Conservation (phyloP, 2,797 vertebrate species). For the Pseudochirops corinnae region DNA sequence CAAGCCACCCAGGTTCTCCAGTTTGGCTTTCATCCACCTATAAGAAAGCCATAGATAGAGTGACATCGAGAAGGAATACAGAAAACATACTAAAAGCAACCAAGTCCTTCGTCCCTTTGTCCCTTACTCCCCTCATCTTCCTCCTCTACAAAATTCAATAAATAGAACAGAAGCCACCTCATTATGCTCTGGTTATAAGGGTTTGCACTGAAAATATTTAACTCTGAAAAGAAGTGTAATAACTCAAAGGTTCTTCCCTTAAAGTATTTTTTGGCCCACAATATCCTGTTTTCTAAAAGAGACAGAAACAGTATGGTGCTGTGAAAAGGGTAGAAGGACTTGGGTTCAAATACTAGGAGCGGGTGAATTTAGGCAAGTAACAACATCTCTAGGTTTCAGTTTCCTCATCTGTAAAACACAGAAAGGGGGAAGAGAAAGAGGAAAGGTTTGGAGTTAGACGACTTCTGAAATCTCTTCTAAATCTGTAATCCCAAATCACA, state of each 20-base stretch:
- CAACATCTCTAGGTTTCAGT: neutral
- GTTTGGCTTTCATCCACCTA: slow-evolving; percentile 99
- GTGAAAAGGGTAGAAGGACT: neutral
- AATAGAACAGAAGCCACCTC: neutral
- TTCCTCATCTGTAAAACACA: slow-evolving; percentile 8
- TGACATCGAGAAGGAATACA: neutral
- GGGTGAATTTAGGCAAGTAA: neutral
- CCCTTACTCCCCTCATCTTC: neutral
- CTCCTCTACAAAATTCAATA: neutral
- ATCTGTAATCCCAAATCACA: neutral
- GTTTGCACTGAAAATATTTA: neutral
- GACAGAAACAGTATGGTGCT: neutral
- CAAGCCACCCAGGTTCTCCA: slow-evolving; percentile 98
- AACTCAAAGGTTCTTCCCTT: neutral
- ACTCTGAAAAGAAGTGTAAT: neutral
- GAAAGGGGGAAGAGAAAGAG: neutral
- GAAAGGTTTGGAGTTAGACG: neutral
- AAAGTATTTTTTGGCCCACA: neutral
- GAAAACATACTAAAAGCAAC: neutral
- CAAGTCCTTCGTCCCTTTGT: neutral
- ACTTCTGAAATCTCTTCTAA: neutral
- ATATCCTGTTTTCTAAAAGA: neutral
- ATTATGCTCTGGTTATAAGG: neutral
- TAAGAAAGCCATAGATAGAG: slow-evolving; percentile 52
- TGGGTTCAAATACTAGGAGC: neutral